Evolutionary conservation across 1,140 invertebrate species (phyloP), one percentile per base, ranked within the genome.

Genomic region (Scylla paramamosain): DNA sequence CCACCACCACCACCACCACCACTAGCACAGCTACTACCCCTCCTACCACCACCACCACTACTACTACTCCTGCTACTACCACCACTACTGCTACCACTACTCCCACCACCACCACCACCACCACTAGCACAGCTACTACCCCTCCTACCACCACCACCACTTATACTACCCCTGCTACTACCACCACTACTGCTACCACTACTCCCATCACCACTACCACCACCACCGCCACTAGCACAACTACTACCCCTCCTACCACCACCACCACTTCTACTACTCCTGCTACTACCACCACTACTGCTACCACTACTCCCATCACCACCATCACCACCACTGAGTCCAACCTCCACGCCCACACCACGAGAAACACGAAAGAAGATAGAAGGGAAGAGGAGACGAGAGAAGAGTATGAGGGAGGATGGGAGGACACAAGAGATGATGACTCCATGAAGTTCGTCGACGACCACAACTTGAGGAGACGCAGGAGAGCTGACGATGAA

Each of bases 1-100:
- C 84, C 84, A 87, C 84, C 28, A 87, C 84, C 39, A 87, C 84
- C 10, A 87, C 84, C 4, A 4, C 84, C 4, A 87, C 84, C 82
- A 84, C 82, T 25, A 84, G 6, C 29, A 84, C 82, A 4, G 20
- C 82, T 6, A 6, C 82, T 8, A 84, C 82, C 20, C 4, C 82
- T 20, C 4, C 82, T 25, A 84, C 20, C 29, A 84, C 82, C 82
- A 84, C 82, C 6, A 6, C 82, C 4, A 84, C 82, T 84, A 84
- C 82, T 20, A 84, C 82, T 20, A 84, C 20, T 25, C 4, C 82
- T 25, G 20, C 82, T 8, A 6, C 82, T 6, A 84, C 82, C 20
- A 84, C 82, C 29, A 84, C 82, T 25, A 84, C 20, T 25, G 20
- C 82, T 20, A 84, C 82, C 82, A 6, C 82, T 8, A 84, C 82